Conservation (phyloP, 2,888 invertebrate species). For the Mactromeris polynyma region DNA sequence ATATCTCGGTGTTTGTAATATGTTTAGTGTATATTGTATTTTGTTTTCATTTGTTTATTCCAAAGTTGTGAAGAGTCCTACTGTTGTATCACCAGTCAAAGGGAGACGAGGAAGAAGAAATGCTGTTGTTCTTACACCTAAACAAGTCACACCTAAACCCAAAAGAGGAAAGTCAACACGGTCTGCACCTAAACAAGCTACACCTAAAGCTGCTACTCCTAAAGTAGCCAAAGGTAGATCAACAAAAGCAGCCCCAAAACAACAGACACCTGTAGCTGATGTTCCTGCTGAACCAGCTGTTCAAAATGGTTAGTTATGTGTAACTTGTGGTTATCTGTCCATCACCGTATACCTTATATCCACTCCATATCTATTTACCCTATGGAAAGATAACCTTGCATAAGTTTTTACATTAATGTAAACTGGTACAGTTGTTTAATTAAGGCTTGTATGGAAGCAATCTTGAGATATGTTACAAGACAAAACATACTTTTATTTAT, state of each 20-base stretch:
- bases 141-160: slow-evolving; percentile 38
- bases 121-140: slow-evolving; percentile 31
- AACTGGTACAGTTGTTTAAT: too few species aligned
- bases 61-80: slow-evolving; percentile 11
- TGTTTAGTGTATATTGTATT: background rate
- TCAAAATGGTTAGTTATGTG: background rate
- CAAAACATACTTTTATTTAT: too few species aligned
- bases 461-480: too few species aligned
- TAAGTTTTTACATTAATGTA: too few species aligned
- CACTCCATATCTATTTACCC: too few species aligned
- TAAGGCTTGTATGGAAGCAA: too few species aligned
- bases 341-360: too few species aligned
- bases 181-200: slow-evolving; percentile 49
- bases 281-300: slow-evolving; percentile 42
- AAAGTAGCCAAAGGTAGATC: slow-evolving; percentile 34
- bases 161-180: slow-evolving; percentile 37
- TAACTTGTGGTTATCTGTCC: too few species aligned
- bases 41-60: background rate
- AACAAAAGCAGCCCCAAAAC: slow-evolving; percentile 22
- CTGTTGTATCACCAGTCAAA: slow-evolving; percentile 9
- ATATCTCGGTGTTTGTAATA: too few species aligned
- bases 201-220: slow-evolving; percentile 42
- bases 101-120: slow-evolving; percentile 23
- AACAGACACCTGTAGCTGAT: slow-evolving; percentile 23
- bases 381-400: too few species aligned